Conservation (phyloP, 2,888 invertebrate species). For the Meiosimyza platycephala region DNA sequence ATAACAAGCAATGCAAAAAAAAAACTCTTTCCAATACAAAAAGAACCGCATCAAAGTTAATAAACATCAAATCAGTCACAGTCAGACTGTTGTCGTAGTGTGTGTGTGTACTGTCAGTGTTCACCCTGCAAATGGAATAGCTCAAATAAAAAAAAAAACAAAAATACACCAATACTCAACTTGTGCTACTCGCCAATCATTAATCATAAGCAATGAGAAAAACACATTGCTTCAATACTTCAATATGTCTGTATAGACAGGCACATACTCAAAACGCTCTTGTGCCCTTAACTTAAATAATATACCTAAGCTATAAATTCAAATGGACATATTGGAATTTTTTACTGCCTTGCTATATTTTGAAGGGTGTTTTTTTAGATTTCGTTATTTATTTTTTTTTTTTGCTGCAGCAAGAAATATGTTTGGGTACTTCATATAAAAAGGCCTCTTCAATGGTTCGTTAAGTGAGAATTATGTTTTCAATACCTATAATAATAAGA, state of each 20-base stretch:
- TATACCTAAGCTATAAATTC: conserved; percentile 21
- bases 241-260: background rate
- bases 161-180: background rate
- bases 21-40: background rate
- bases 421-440: conserved; percentile 19
- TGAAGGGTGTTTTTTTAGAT: background rate
- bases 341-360: conserved; percentile 18
- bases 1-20: too few relatives aligned
- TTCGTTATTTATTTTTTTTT: conserved; percentile 8
- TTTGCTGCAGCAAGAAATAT: background rate
- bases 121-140: background rate
- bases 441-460: conserved; percentile 26
- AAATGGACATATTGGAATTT: conserved; percentile 17
- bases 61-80: conserved; percentile 43
- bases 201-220: conserved; percentile 24
- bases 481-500: background rate
- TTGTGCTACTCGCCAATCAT: conserved; percentile 19
- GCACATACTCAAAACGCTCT: background rate
- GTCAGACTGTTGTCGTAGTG: background rate
- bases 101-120: background rate
- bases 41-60: conserved; percentile 39
- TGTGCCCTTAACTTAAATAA: background rate
- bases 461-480: conserved; percentile 25
- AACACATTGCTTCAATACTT: background rate
- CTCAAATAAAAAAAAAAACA: background rate